A percentile compares a stretch with the other conserved stretches of the same genome.
phyloP scores from a whole-genome alignment of 2,113 vertebrate species.

The Sceloporus undulatus region DNA sequence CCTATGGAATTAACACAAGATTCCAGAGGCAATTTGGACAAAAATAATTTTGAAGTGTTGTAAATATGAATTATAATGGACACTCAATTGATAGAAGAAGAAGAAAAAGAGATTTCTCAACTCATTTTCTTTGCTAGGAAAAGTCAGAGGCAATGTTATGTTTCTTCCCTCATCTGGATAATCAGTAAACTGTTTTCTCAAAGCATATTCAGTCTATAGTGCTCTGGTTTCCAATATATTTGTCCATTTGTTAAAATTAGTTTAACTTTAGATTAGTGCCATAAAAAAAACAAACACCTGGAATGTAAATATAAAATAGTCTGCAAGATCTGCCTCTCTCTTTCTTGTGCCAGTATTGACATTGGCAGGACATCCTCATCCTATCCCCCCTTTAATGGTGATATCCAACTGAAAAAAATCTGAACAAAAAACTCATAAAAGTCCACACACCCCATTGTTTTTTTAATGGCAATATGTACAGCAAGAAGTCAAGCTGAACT shows the following conservation, averaged over 20 bases:
- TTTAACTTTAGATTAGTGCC: conserved; percentile 64
- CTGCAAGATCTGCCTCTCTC: conserved; percentile 51
- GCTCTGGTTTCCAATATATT: conserved; percentile 63
- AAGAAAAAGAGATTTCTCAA: too few species aligned
- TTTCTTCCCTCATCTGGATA: conserved; percentile 48
- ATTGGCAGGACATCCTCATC: conserved; percentile 37
- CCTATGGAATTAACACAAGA: background rate
- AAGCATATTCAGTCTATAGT: conserved; percentile 7
- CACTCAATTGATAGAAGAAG: background rate
- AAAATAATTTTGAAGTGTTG: background rate
- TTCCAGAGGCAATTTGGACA: background rate
- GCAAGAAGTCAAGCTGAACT: conserved; percentile 48
- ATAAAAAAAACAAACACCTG: conserved; percentile 39
- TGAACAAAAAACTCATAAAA: conserved; percentile 62
- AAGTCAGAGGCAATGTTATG: background rate
- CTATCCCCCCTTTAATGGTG: conserved; percentile 39
- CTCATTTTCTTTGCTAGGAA: too few species aligned
- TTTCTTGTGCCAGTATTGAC: conserved; percentile 46
- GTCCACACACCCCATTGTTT: conserved; percentile 7
- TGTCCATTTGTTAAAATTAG: conserved; percentile 60
- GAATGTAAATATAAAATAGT: conserved; percentile 48
- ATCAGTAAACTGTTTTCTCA: conserved; percentile 50
- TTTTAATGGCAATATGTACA: conserved; percentile 59
- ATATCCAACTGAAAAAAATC: conserved; percentile 48
- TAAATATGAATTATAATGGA: background rate